Conservation (phyloP, 2,113 vertebrate species). For the Melospiza melodia region DNA sequence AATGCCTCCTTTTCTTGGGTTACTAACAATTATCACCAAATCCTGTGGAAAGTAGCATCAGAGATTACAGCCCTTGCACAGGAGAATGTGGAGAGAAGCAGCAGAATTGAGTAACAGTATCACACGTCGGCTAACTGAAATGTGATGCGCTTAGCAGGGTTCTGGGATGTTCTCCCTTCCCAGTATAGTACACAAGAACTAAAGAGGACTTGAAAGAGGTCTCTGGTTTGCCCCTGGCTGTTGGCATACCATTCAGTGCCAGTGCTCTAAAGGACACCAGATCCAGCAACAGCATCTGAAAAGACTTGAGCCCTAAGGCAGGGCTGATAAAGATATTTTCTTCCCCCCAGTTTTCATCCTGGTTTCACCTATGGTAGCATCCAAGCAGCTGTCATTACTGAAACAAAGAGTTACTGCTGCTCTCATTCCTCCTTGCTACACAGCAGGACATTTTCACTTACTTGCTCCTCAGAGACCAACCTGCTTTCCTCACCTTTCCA, state of each 20-base stretch:
- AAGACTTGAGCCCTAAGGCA: not conserved
- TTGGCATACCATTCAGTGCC: not conserved
- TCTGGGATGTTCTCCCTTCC: not conserved
- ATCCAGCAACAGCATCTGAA: not conserved
- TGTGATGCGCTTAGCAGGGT: not conserved
- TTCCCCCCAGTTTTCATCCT: not conserved
- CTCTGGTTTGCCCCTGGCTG: not conserved
- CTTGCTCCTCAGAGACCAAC: not conserved
- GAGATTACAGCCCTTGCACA: not conserved
- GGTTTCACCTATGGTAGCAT: not conserved
- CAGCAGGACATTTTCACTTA: not conserved
- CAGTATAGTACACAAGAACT: not conserved
- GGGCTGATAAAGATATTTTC: not conserved
- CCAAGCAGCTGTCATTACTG: not conserved
- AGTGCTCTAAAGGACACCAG: not conserved
- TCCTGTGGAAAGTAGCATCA: not conserved
- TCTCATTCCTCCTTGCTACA: not conserved
- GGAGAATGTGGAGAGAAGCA: not conserved
- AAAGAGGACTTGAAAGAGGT: not conserved
- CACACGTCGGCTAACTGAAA: not conserved
- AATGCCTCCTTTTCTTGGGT: not conserved
- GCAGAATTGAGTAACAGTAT: not conserved
- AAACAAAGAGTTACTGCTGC: not conserved
- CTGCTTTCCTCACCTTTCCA: not conserved
- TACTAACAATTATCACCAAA: not conserved